Conservation (phyloP, 35 echinoderm and acorn worm species). For the Patiria miniata region DNA sequence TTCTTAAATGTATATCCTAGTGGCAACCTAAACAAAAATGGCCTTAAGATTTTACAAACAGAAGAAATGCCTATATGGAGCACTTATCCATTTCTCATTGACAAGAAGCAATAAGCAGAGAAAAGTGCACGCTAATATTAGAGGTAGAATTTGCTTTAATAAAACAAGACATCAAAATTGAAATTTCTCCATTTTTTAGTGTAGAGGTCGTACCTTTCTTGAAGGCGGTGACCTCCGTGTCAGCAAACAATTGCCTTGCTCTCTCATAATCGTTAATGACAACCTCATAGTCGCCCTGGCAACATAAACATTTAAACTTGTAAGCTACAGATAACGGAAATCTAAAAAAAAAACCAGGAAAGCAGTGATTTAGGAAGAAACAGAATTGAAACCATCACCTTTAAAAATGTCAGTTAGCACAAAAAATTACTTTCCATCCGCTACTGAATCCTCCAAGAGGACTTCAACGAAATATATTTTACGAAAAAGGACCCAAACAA, state of each 20-base stretch:
- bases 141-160: too few relatives aligned
- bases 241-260: conserved; percentile 82
- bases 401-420: background rate
- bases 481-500: background rate
- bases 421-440: background rate
- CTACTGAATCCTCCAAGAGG: background rate
- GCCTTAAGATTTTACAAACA: too few relatives aligned
- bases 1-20: too few relatives aligned
- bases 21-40: too few relatives aligned
- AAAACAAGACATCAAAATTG: too few relatives aligned
- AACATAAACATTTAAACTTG: background rate
- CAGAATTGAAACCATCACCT: background rate
- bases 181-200: too few relatives aligned
- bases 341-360: background rate
- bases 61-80: too few relatives aligned
- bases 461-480: too few relatives aligned
- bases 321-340: background rate
- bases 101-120: too few relatives aligned
- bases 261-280: conserved; percentile 97
- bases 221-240: conserved; percentile 80
- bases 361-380: background rate
- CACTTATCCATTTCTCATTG: too few relatives aligned
- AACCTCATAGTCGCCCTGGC: conserved; percentile 95
- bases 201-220: conserved; percentile 69
- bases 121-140: too few relatives aligned